Evolutionary conservation across 1,140 invertebrate genomes (phyloP).

Genomic region (Latrodectus geometricus): DNA sequence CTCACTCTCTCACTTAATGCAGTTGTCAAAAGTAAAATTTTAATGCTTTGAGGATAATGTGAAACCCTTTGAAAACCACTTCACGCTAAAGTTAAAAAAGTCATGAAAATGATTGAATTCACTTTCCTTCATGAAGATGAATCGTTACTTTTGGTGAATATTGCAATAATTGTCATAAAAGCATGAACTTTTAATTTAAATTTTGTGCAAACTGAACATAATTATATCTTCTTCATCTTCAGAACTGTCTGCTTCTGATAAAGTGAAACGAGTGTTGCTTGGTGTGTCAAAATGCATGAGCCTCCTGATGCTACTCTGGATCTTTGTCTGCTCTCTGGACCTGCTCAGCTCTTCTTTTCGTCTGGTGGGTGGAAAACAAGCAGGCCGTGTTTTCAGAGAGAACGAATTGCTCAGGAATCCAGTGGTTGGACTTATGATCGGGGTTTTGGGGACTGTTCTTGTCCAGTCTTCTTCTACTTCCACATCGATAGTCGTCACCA

Average conservation of each 20-base stretch:
- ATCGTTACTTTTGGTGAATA: too few relatives aligned
- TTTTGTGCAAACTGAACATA: not conserved
- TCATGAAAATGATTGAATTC: too few relatives aligned
- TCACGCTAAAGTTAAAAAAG: too few relatives aligned
- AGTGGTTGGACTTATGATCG: slow-evolving; percentile 74
- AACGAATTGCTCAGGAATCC: slow-evolving; percentile 73
- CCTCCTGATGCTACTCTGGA: slow-evolving; percentile 71
- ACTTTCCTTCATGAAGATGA: too few relatives aligned
- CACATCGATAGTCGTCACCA: slow-evolving; percentile 75
- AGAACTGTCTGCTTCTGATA: slow-evolving; percentile 64
- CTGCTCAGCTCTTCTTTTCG: slow-evolving; percentile 74
- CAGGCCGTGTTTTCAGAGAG: slow-evolving; percentile 71
- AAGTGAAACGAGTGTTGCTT: slow-evolving; percentile 62
- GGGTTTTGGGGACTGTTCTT: slow-evolving; percentile 75
- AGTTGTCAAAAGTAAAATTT: too few relatives aligned
- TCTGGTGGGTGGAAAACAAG: slow-evolving; percentile 72
- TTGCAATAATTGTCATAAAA: too few relatives aligned
- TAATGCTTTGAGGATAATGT: too few relatives aligned
- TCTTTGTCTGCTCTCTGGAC: slow-evolving; percentile 75
- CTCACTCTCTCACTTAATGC: too few relatives aligned
- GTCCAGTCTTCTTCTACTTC: slow-evolving; percentile 76
- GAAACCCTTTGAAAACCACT: too few relatives aligned
- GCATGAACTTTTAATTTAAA: too few relatives aligned
- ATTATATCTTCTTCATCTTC: slow-evolving; percentile 2
- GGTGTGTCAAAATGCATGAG: slow-evolving; percentile 66